Conservation (phyloP, 2,797 vertebrate genomes). For the Danio kyathit region DNA sequence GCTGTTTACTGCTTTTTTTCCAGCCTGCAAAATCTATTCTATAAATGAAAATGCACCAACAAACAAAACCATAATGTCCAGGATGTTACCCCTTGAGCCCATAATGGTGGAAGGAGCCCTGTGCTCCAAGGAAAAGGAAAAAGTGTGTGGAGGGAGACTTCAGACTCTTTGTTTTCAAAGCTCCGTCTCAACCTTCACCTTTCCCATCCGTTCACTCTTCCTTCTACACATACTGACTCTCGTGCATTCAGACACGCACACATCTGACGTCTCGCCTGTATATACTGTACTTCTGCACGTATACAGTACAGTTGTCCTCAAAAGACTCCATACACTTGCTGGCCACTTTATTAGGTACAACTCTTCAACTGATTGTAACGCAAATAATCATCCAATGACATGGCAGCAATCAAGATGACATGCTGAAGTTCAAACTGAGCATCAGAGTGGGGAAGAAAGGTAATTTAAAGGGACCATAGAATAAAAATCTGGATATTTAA, state of each 20-base stretch:
- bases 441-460: no score
- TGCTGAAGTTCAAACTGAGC: no score
- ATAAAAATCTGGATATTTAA: no score
- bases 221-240: conserved; percentile 30
- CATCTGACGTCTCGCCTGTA: conserved; percentile 43
- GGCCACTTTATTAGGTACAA: background rate
- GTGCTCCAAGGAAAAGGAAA: conserved; percentile 73
- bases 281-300: conserved; percentile 65
- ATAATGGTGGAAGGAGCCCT: conserved; percentile 69
- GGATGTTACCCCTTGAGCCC: conserved; percentile 74
- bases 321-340: background rate
- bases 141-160: conserved; percentile 63
- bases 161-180: conserved; percentile 76
- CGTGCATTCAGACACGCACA: conserved; percentile 68
- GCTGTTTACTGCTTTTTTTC: background rate
- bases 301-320: conserved; percentile 55
- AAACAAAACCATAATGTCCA: conserved; percentile 64
- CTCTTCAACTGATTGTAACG: background rate
- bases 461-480: no score
- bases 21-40: conserved; percentile 10
- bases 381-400: background rate
- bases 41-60: conserved; percentile 35
- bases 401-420: no score
- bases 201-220: conserved; percentile 70
- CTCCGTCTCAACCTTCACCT: conserved; percentile 74